Percentiles rank a stretch among this genome's conserved stretches.
phyloP scores from a whole-genome alignment of 1,140 invertebrate species.

The Atta colombica region DNA sequence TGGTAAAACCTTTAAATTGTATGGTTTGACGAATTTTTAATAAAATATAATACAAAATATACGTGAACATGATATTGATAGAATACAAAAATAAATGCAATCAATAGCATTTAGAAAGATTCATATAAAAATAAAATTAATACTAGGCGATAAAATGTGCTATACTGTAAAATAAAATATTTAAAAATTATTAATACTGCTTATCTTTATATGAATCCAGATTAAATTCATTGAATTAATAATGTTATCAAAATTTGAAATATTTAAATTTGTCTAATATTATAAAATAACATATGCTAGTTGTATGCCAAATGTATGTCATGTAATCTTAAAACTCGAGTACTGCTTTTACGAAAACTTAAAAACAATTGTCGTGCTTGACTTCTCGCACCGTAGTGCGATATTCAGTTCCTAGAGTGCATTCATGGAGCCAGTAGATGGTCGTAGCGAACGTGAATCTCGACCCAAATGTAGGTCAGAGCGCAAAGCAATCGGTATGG shows the following conservation, averaged over 20 bases:
- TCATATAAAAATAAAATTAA: background rate
- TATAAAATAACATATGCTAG: background rate
- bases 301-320: background rate
- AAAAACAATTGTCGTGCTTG: slow-evolving; percentile 35
- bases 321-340: slow-evolving; percentile 30
- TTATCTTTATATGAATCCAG: background rate
- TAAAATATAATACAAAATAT: background rate
- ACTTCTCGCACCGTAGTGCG: slow-evolving; percentile 35
- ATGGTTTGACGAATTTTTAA: background rate
- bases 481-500: slow-evolving; percentile 53
- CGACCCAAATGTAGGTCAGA: slow-evolving; percentile 55
- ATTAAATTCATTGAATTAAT: background rate
- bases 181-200: background rate
- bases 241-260: background rate
- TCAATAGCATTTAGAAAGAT: background rate
- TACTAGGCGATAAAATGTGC: background rate
- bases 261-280: background rate
- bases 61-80: background rate
- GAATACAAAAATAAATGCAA: background rate
- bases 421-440: slow-evolving; percentile 54
- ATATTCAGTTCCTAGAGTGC: slow-evolving; percentile 54
- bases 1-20: background rate
- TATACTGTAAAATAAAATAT: background rate
- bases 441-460: slow-evolving; percentile 47
- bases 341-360: slow-evolving; percentile 7